Conservation (phyloP, 2,797 vertebrate species). For the Triplophysa bombifrons region DNA sequence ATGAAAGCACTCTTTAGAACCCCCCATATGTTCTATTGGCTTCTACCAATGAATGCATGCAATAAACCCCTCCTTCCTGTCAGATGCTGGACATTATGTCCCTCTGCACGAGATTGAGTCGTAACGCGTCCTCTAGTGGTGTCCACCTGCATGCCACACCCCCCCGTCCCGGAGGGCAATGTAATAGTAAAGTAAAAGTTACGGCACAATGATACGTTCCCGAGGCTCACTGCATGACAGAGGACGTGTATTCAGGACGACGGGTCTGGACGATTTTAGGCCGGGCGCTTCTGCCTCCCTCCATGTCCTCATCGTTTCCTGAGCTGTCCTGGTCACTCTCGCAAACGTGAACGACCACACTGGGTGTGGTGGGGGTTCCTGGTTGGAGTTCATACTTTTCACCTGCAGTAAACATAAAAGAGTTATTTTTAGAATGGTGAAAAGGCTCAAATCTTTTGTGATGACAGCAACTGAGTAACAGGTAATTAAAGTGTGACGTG, state of each 20-base stretch:
- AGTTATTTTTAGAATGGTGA: not conserved
- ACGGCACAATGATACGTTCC: constrained; percentile 30
- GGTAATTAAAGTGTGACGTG: not conserved
- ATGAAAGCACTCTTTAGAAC: constrained; percentile 45
- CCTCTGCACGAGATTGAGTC: constrained; percentile 55
- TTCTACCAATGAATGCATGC: constrained; percentile 56
- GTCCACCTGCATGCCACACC: constrained; percentile 49
- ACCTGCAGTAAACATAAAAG: constrained; percentile 68
- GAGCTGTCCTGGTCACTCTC: constrained; percentile 84
- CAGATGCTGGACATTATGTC: constrained; percentile 45
- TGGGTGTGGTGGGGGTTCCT: constrained; percentile 91
- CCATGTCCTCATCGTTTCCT: constrained; percentile 72
- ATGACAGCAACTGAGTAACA: not conserved
- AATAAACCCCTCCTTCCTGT: constrained; percentile 44
- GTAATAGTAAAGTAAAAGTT: constrained; percentile 51
- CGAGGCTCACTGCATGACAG: constrained; percentile 80
- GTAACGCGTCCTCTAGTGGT: constrained; percentile 47
- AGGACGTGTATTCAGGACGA: constrained; percentile 83
- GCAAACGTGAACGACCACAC: constrained; percentile 93
- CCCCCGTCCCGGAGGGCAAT: constrained; percentile 24
- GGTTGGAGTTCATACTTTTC: constrained; percentile 94
- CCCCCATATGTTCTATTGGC: constrained; percentile 38
- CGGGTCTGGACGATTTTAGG: constrained; percentile 93
- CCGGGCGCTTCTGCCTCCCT: constrained; percentile 73
- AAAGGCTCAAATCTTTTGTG: not conserved